Percentiles rank a stretch among this genome's conserved stretches.
phyloP scores from a whole-genome alignment of 2,113 vertebrate species.

The Cathartes aura region DNA sequence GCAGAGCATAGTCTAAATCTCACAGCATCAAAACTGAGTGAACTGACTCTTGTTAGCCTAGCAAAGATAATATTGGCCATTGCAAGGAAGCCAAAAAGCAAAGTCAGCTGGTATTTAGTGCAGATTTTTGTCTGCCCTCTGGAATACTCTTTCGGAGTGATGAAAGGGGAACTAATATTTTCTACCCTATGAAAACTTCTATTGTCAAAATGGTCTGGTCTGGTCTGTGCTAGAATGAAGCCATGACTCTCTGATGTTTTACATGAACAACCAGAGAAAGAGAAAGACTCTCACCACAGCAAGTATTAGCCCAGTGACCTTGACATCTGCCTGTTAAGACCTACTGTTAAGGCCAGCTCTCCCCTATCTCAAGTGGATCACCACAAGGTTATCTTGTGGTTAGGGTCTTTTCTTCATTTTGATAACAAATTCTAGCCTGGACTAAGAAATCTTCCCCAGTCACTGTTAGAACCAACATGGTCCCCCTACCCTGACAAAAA shows the following conservation, averaged over 20 bases:
- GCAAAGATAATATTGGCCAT: background rate
- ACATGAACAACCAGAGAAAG: background rate
- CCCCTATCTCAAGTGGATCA: background rate
- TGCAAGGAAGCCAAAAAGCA: background rate
- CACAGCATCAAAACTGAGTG: background rate
- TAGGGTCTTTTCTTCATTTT: background rate
- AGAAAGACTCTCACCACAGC: background rate
- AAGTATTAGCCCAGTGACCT: background rate
- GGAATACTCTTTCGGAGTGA: background rate
- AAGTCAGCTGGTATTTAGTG: background rate
- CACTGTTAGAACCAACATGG: background rate
- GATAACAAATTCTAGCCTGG: background rate
- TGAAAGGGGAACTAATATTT: slow-evolving; percentile 29
- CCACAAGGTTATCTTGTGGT: background rate
- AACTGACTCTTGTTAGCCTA: background rate
- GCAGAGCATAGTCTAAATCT: background rate
- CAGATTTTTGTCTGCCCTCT: background rate
- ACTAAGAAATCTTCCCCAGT: background rate
- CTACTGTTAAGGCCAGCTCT: background rate
- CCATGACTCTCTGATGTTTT: background rate
- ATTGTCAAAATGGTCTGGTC: slow-evolving; percentile 32
- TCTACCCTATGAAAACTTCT: background rate
- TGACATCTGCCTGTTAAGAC: background rate
- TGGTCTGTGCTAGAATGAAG: slow-evolving; percentile 36
- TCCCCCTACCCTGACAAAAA: background rate